Conservation (phyloP, 2,113 vertebrate genomes). For the Saccopteryx bilineata region DNA sequence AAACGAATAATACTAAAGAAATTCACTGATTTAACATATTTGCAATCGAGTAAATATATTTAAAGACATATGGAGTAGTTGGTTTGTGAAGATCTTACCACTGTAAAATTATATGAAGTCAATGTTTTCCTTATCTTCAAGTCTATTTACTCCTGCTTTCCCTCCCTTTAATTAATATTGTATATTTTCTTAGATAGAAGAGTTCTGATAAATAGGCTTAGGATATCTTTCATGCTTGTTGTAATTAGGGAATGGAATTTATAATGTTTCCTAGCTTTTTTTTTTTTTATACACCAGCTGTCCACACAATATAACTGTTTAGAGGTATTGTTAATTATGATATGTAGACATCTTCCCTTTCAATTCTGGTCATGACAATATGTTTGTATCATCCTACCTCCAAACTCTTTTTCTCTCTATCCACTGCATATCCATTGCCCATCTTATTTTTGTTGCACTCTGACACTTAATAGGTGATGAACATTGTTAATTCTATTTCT, state of each 20-base stretch:
- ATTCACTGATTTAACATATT: not conserved
- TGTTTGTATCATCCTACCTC: not conserved
- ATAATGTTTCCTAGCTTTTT: not conserved
- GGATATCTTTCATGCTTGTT: not conserved
- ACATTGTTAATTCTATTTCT: conserved; percentile 18
- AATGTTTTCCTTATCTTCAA: conserved; percentile 31
- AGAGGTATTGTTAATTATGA: not conserved
- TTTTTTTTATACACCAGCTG: not conserved
- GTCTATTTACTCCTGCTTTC: not conserved
- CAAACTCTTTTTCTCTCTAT: not conserved
- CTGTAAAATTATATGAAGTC: not conserved
- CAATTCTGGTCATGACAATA: not conserved
- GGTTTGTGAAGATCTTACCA: conserved; percentile 12
- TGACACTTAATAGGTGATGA: not conserved
- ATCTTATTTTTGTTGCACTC: not conserved
- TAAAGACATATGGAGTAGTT: not conserved
- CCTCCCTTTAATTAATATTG: not conserved
- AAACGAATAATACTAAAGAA: not conserved
- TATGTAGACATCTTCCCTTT: not conserved
- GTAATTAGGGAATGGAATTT: not conserved
- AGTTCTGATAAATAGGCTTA: not conserved
- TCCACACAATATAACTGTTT: not conserved
- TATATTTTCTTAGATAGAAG: not conserved
- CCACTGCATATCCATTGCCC: not conserved
- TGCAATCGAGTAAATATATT: not conserved